Evolutionary conservation across 2,797 vertebrate genomes (phyloP), one percentile per base, ranked within the genome.

Genomic region (Neoniphon sammara): DNA sequence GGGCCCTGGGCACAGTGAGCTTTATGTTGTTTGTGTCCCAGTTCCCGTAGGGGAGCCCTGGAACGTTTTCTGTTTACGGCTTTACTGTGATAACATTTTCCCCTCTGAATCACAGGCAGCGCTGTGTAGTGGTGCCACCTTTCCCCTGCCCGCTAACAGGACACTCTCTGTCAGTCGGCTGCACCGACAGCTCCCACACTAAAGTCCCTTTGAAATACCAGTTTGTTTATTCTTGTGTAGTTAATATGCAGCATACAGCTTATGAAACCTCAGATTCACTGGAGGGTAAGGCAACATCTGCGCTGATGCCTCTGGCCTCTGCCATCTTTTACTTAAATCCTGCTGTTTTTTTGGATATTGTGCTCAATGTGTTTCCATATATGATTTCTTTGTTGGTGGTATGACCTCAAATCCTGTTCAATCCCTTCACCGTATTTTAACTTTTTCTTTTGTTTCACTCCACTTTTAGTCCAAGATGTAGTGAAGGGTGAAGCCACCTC

Each of bases 71-170:
- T 91, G 89, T 92, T 92, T 88, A 91, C 80, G 15, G 79, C 67
- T 73, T 71, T 25, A 76, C 89, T 89, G 90, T 63, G 91, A 93
- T 91, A 91, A 93, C 87, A 92, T 91, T 91, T 92, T 78, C 87
- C 88, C 86, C 81, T 85, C 77, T 86, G 91, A 91, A 91, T 93
- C 88, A 94, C 90, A 93, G 91, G 84, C 91, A 39, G 60, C 25
- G 66, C 90, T 92, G 85, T 94, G 92, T 92, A 75, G 83, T 49
- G 71, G 71, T 87, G 81, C 84, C 85, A 84, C 84, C 81, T 75
- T 71, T 76, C 52, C 52, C 10, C 81, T 50, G 70, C 70, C 68
- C 57, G 11, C 85, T 75, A 90, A 94, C 92, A 93, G 90, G 88
- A 89, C 89, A 60, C 75, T 15, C 91, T 93, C 89, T 93, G 93